A percentile compares a stretch with the other conserved stretches of the same genome.
phyloP scores from a whole-genome alignment of 2,797 vertebrate species.

The Enteromius radiatus region DNA sequence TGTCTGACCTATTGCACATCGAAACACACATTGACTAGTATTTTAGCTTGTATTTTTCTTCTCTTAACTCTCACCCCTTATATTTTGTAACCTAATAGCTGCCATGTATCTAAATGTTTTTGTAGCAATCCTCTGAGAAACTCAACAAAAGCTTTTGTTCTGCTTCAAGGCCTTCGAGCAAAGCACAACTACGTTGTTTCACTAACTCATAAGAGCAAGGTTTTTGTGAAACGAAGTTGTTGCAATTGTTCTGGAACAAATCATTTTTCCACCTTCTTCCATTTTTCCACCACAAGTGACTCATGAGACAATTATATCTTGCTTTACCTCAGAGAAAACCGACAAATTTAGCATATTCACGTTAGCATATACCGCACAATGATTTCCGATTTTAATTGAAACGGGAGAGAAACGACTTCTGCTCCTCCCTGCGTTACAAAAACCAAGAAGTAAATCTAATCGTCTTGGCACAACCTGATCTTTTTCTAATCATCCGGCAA shows the following conservation, averaged over 20 bases:
- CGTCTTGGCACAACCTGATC: conserved; percentile 62
- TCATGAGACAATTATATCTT: conserved; percentile 58
- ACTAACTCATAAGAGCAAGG: conserved; percentile 44
- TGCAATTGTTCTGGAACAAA: conserved; percentile 56
- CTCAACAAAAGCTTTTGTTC: conserved; percentile 47
- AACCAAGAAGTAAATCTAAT: conserved; percentile 58
- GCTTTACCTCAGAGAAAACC: conserved; percentile 56
- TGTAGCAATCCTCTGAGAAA: conserved; percentile 39
- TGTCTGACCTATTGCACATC: conserved; percentile 53
- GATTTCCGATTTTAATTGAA: conserved; percentile 63
- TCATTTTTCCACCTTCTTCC: conserved; percentile 53
- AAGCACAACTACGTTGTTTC: conserved; percentile 48
- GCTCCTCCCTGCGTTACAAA: conserved; percentile 52
- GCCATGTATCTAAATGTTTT: conserved; percentile 37
- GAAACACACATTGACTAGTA: conserved; percentile 42
- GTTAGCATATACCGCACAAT: conserved; percentile 54
- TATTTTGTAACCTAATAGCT: conserved; percentile 34
- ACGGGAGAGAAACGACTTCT: conserved; percentile 52
- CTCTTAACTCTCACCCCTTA: conserved; percentile 18
- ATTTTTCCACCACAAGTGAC: conserved; percentile 54
- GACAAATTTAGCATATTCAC: conserved; percentile 46
- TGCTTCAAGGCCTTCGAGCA: conserved; percentile 41
- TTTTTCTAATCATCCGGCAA: conserved; percentile 64
- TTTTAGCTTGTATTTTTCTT: neutral
- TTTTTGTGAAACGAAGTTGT: conserved; percentile 46